Conservation (phyloP, 1,140 invertebrate genomes). For the Hyles vespertilio region DNA sequence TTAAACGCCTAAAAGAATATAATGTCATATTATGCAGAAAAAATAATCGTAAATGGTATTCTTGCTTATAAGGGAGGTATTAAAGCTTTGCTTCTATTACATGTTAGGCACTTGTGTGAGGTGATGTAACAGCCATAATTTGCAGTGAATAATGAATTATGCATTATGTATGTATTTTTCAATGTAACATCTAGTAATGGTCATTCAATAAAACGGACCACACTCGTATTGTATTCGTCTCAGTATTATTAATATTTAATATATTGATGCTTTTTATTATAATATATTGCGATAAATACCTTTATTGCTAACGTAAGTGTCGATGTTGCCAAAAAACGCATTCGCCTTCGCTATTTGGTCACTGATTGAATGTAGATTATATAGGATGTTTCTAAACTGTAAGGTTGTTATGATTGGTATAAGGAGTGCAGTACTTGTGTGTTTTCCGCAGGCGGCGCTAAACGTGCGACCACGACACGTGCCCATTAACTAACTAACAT, state of each 20-base stretch:
- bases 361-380: neutral
- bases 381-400: no score
- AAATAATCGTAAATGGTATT: no score
- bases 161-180: slow-evolving; percentile 13
- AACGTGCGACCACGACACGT: slow-evolving; percentile 40
- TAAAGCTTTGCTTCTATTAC: slow-evolving; percentile 30
- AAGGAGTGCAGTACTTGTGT: slow-evolving; percentile 38
- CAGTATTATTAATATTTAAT: neutral
- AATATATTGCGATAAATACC: neutral
- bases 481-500: slow-evolving; percentile 54
- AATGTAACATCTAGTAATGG: neutral
- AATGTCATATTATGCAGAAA: no score
- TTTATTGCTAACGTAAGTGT: neutral
- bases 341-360: neutral
- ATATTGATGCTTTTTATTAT: neutral
- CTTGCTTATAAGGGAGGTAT: no score
- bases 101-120: slow-evolving; percentile 41
- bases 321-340: neutral
- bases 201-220: no score
- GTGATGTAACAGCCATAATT: slow-evolving; percentile 72
- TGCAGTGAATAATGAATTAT: slow-evolving; percentile 15
- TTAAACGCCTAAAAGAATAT: no score
- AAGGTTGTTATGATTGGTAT: no score
- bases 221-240: no score
- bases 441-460: slow-evolving; percentile 69